Percentiles rank a stretch among this genome's conserved stretches.
phyloP scores from a whole-genome alignment of 2,113 vertebrate genomes.

The Gopherus flavomarginatus region DNA sequence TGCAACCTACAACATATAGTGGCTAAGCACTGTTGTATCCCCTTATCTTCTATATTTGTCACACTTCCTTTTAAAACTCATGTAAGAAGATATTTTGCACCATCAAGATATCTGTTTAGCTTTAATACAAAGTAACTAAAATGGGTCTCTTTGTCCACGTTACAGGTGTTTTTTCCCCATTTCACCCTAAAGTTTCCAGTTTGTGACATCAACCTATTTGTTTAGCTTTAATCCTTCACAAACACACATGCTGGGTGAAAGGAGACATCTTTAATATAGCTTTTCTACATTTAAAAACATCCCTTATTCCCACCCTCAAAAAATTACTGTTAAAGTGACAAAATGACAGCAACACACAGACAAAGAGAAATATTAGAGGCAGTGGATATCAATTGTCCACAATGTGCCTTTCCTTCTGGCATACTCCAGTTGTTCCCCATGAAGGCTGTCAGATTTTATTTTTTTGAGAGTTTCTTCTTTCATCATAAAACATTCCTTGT shows the following conservation, averaged over 20 bases:
- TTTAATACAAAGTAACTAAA: slow-evolving; percentile 43
- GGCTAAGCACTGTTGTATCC: background rate
- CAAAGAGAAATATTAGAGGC: slow-evolving; percentile 63
- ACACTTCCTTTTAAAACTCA: background rate
- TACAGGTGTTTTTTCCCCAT: background rate
- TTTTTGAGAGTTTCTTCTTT: slow-evolving; percentile 65
- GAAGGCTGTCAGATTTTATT: slow-evolving; percentile 15
- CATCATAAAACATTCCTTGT: slow-evolving; percentile 83
- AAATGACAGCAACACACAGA: slow-evolving; percentile 68
- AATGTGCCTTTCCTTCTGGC: slow-evolving; percentile 39
- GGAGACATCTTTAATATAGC: slow-evolving; percentile 78
- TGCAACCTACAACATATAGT: background rate
- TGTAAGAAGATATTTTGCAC: background rate
- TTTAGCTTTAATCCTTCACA: slow-evolving; percentile 35
- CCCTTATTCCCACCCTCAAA: slow-evolving; percentile 58
- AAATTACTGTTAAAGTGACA: slow-evolving; percentile 66
- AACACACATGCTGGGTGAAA: slow-evolving; percentile 60
- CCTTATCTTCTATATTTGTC: background rate
- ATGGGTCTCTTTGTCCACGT: background rate
- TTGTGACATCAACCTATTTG: background rate
- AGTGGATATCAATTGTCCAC: slow-evolving; percentile 63
- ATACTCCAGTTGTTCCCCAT: slow-evolving; percentile 51
- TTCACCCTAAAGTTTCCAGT: background rate
- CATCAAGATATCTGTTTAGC: background rate
- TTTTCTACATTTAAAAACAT: slow-evolving; percentile 76